Conservation (phyloP, 1,140 invertebrate genomes). For the Zaprionus taronus region DNA sequence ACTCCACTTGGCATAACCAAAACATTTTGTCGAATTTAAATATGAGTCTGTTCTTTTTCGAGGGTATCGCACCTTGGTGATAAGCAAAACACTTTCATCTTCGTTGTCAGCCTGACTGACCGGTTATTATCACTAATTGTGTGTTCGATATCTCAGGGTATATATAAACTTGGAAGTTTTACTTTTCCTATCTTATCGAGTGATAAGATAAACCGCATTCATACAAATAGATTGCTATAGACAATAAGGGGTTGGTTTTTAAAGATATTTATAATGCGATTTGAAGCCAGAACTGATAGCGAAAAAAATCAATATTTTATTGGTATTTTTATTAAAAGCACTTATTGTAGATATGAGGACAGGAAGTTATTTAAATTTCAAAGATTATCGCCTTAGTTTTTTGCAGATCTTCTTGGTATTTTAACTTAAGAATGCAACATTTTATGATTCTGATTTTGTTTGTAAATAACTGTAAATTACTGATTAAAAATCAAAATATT, state of each 20-base stretch:
- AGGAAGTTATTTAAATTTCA: neutral
- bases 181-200: conserved; percentile 30
- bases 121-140: conserved; percentile 15
- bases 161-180: conserved; percentile 21
- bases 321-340: too few species aligned
- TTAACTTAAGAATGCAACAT: too few species aligned
- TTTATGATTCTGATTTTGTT: too few species aligned
- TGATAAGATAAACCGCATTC: conserved; percentile 19
- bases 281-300: conserved; percentile 11
- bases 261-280: conserved; percentile 4
- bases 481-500: too few species aligned
- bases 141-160: conserved; percentile 1
- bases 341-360: neutral
- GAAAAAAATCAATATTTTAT: conserved; percentile 15
- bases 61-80: neutral
- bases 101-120: neutral
- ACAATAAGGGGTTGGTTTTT: neutral
- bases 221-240: neutral
- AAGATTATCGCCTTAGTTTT: neutral
- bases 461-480: too few species aligned
- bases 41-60: neutral
- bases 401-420: too few species aligned
- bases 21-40: neutral
- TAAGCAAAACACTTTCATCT: conserved; percentile 17
- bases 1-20: neutral